Evolutionary conservation across 2,113 vertebrate genomes (phyloP).

Genomic region (Urocynchramus pylzowi): DNA sequence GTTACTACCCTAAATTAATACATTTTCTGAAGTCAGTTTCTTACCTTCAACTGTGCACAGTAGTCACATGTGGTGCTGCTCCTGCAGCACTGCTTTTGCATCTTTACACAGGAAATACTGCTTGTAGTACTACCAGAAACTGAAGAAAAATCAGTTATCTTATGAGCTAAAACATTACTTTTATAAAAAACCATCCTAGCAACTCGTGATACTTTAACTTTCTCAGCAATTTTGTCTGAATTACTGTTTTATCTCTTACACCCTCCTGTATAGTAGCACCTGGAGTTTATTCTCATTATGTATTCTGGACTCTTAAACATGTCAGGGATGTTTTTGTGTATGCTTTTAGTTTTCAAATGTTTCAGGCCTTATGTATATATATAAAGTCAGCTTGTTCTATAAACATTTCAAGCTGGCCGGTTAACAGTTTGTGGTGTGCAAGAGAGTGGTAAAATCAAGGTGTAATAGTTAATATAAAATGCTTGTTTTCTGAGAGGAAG

Average conservation of each 20-base stretch:
- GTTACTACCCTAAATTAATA: neutral
- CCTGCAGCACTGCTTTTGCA: neutral
- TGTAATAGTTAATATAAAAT: neutral
- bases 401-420: neutral
- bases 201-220: neutral
- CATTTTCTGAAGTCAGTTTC: neutral
- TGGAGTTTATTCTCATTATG: neutral
- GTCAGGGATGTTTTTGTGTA: neutral
- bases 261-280: neutral
- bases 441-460: neutral
- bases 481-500: neutral
- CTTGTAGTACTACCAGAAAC: neutral
- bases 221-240: neutral
- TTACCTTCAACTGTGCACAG: neutral
- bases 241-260: neutral
- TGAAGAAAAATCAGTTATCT: neutral
- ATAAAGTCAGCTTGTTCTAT: neutral
- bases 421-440: neutral
- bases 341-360: neutral
- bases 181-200: neutral
- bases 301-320: neutral
- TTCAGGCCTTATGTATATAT: neutral
- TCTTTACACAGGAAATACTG: neutral
- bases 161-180: neutral
- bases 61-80: rapidly evolving